These are phyloP conservation scores for Stenolophus ochropezus DNA, from an alignment of 2,888 invertebrate species.

Conservation along the genomic window DNA sequence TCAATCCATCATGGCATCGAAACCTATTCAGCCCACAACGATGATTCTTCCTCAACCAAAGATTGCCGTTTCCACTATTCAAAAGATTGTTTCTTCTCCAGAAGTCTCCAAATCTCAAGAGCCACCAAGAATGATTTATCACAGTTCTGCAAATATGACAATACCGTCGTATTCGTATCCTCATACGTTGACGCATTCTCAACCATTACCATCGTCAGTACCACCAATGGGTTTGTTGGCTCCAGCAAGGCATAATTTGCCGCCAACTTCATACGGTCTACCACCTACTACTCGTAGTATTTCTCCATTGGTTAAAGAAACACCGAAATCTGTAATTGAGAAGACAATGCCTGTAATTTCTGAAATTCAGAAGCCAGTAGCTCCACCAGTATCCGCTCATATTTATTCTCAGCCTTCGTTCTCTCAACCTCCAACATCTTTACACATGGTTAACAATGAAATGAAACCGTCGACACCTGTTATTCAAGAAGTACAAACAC, in stretches of 20 bases:
- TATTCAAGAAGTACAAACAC: slow-evolving; percentile 57
- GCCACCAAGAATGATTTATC: slow-evolving; percentile 72
- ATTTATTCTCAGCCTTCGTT: slow-evolving; percentile 49
- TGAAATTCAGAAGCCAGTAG: slow-evolving; percentile 18
- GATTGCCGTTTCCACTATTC: slow-evolving; percentile 65
- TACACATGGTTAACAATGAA: slow-evolving; percentile 48
- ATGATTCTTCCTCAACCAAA: slow-evolving; percentile 71
- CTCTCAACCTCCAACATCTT: slow-evolving; percentile 49
- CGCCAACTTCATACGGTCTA: slow-evolving; percentile 62
- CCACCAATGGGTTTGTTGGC: slow-evolving; percentile 61
- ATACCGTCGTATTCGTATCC: slow-evolving; percentile 65
- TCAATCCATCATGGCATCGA: slow-evolving; percentile 77
- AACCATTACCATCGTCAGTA: slow-evolving; percentile 37
- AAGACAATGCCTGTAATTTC: slow-evolving; percentile 48
- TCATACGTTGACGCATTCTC: slow-evolving; percentile 58
- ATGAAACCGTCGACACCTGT: slow-evolving; percentile 51
- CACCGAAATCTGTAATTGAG: slow-evolving; percentile 61
- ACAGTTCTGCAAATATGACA: slow-evolving; percentile 63
- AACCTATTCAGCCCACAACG: slow-evolving; percentile 76
- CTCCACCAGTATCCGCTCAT: background rate
- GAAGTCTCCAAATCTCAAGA: slow-evolving; percentile 65
- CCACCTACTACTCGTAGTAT: slow-evolving; percentile 53
- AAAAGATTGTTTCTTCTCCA: slow-evolving; percentile 67
- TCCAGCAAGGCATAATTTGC: slow-evolving; percentile 65
- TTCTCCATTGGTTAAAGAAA: slow-evolving; percentile 61